These are phyloP conservation scores for Chesias legatella DNA, from an alignment of 2,888 invertebrate species.

Conservation along the genomic window DNA sequence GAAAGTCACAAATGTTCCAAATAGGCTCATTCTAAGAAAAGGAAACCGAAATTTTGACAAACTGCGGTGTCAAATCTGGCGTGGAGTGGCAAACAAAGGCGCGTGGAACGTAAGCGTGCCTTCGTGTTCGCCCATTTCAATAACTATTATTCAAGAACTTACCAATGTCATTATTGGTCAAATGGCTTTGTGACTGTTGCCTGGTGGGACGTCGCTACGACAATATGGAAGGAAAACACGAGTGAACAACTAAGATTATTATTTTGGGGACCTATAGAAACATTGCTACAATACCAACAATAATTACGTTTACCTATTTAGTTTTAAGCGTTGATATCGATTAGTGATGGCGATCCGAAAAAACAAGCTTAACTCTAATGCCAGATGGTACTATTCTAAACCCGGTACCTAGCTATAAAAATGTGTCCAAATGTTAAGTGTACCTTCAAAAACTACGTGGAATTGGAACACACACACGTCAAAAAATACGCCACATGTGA, in stretches of 20 bases:
- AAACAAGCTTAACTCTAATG: background rate
- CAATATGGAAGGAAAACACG: conserved; percentile 46
- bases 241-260: conserved; percentile 46
- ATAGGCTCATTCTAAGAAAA: conserved; percentile 63
- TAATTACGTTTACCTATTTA: conserved; percentile 33
- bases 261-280: conserved; percentile 25
- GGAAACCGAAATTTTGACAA: conserved; percentile 77
- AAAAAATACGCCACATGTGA: conserved; percentile 55
- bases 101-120: conserved; percentile 69
- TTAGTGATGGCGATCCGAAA: conserved; percentile 14
- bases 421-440: conserved; percentile 34
- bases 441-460: conserved; percentile 29
- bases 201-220: conserved; percentile 54
- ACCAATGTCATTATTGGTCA: conserved; percentile 72
- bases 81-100: conserved; percentile 51
- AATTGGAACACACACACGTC: conserved; percentile 49
- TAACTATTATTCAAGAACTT: conserved; percentile 61
- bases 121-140: conserved; percentile 69
- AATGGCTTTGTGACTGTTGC: conserved; percentile 66
- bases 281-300: conserved; percentile 29
- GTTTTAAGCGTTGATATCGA: conserved; percentile 15
- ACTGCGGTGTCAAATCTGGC: conserved; percentile 66
- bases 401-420: conserved; percentile 50
- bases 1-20: conserved; percentile 54
- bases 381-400: conserved; percentile 27